phyloP scores from a whole-genome alignment of 2,113 vertebrate genomes.

The Passer montanus region DNA sequence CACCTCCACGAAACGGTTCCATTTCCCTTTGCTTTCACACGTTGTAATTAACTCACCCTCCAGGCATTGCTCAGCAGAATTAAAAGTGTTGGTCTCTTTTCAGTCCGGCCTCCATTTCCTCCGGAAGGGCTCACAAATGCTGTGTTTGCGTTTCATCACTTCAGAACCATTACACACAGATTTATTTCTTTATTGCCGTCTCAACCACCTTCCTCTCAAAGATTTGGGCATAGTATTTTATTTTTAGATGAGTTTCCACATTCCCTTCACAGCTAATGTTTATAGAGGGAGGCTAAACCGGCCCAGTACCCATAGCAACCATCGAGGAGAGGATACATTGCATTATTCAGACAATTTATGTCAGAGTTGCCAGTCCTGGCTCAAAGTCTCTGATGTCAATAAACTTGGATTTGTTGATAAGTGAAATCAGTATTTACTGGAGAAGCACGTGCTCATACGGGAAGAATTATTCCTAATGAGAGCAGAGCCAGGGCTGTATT shows the following conservation, averaged over 20 bases:
- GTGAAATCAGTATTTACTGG: neutral
- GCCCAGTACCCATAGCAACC: slow-evolving; percentile 61
- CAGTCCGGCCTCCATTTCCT: neutral
- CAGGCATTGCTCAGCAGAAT: slow-evolving; percentile 28
- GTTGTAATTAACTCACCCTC: slow-evolving; percentile 11
- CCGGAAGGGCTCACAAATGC: neutral
- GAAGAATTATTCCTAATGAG: neutral
- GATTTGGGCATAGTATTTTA: slow-evolving; percentile 42
- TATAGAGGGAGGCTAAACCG: neutral
- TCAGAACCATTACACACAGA: neutral
- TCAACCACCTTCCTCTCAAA: slow-evolving; percentile 17
- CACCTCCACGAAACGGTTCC: neutral
- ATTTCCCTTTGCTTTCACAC: slow-evolving; percentile 6
- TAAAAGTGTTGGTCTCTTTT: slow-evolving; percentile 50
- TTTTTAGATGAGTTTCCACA: slow-evolving; percentile 61
- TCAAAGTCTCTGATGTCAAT: slow-evolving; percentile 48
- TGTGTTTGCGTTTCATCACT: neutral
- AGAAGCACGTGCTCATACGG: neutral
- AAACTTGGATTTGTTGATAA: neutral
- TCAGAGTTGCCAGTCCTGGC: slow-evolving; percentile 34
- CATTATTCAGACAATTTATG: slow-evolving; percentile 35
- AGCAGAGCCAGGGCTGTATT: neutral
- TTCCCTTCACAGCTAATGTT: slow-evolving; percentile 44
- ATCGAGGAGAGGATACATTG: neutral
- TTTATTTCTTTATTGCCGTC: neutral